phyloP scores from a whole-genome alignment of 2,888 invertebrate species.

The Byasa hedistus region DNA sequence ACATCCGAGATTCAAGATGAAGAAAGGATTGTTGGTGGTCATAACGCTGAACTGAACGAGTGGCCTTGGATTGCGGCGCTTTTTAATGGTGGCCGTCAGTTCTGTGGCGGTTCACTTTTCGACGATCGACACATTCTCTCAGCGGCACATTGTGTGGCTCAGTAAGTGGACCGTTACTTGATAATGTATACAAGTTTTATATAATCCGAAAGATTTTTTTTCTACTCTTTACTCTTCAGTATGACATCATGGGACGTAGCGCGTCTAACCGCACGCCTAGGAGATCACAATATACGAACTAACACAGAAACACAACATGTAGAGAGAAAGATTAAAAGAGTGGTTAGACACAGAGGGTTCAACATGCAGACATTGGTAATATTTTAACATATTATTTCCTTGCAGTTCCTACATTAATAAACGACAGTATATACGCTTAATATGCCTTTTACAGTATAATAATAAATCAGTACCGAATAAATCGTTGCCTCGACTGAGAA shows the following conservation, averaged over 20 bases:
- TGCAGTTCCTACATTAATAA: neutral
- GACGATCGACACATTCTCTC: slow-evolving; percentile 89
- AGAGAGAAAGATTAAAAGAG: slow-evolving; percentile 88
- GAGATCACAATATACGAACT: slow-evolving; percentile 90
- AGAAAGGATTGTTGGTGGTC: slow-evolving; percentile 91
- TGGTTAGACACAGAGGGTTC: slow-evolving; percentile 92
- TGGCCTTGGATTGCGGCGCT: slow-evolving; percentile 93
- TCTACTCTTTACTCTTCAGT: slow-evolving; percentile 60
- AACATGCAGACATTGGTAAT: slow-evolving; percentile 88
- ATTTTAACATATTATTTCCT: neutral
- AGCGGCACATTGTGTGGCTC: slow-evolving; percentile 93
- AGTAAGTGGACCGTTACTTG: slow-evolving; percentile 79
- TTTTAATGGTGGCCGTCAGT: slow-evolving; percentile 90
- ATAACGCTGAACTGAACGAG: slow-evolving; percentile 88
- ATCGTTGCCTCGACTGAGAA: too few species aligned
- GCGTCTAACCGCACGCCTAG: slow-evolving; percentile 87
- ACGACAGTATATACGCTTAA: too few species aligned
- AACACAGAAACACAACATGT: slow-evolving; percentile 87
- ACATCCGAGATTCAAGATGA: slow-evolving; percentile 79
- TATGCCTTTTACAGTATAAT: too few species aligned
- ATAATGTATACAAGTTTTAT: too few species aligned
- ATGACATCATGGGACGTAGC: slow-evolving; percentile 95
- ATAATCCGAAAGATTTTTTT: too few species aligned
- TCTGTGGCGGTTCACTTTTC: slow-evolving; percentile 93
- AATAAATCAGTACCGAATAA: too few species aligned